Conservation (phyloP, 2,888 invertebrate species). For the Xanthia togata region DNA sequence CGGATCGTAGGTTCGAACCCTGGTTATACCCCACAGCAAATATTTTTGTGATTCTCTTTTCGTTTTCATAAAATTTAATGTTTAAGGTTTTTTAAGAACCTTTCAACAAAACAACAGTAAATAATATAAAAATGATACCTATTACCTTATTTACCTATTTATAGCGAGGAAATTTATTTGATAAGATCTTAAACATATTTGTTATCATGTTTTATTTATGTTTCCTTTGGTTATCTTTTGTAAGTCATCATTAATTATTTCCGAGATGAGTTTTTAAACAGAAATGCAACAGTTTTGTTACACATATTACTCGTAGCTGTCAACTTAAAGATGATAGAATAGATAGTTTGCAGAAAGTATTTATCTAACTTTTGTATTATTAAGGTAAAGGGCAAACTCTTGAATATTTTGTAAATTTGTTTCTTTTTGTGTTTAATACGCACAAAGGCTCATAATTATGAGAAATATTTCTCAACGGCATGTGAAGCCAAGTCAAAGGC, state of each 20-base stretch:
- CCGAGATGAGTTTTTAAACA: neutral
- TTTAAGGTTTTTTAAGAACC: neutral
- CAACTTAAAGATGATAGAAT: neutral
- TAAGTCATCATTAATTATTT: neutral
- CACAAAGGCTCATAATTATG: neutral
- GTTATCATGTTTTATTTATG: slow-evolving; percentile 4
- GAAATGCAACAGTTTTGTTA: neutral
- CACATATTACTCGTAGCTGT: neutral
- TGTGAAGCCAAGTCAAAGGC: no score
- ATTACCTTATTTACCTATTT: neutral
- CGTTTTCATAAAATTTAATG: neutral
- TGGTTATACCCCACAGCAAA: neutral
- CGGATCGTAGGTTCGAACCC: slow-evolving; percentile 18
- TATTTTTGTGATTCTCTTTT: neutral
- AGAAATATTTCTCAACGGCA: no score
- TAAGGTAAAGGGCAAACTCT: neutral
- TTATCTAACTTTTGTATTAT: neutral
- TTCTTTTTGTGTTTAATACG: neutral
- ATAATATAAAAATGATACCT: neutral
- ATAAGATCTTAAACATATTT: slow-evolving; percentile 6
- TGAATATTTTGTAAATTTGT: neutral
- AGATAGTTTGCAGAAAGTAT: neutral
- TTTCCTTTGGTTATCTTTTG: slow-evolving; percentile 12
- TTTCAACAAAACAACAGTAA: neutral
- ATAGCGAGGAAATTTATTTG: neutral